Evolutionary conservation across 2,797 vertebrate genomes (phyloP).

Genomic region (Sebastes matsubarae): DNA sequence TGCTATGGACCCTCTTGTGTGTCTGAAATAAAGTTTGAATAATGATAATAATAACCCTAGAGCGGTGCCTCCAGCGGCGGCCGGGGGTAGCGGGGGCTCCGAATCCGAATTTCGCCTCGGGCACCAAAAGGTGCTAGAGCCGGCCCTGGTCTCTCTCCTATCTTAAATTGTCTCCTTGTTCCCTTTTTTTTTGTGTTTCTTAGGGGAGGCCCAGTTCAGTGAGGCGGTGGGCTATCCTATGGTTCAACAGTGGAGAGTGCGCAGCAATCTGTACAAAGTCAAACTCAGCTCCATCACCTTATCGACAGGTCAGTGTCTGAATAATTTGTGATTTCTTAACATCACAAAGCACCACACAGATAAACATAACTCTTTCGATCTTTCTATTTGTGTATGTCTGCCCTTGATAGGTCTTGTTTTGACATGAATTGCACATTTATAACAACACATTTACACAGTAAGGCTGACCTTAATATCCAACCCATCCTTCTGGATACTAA

Average conservation of each 20-base stretch:
- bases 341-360: not conserved
- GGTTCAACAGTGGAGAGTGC: slow-evolving; percentile 96
- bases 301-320: slow-evolving; percentile 86
- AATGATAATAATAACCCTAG: too few species aligned
- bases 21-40: too few species aligned
- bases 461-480: not conserved
- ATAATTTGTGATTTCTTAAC: not conserved
- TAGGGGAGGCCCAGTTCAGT: slow-evolving; percentile 92
- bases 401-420: not conserved
- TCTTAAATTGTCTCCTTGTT: not conserved
- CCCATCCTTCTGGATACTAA: not conserved
- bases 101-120: too few species aligned
- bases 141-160: too few species aligned
- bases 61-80: too few species aligned
- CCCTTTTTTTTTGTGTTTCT: slow-evolving; percentile 11
- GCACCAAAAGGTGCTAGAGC: too few species aligned
- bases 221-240: slow-evolving; percentile 97
- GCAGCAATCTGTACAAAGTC: slow-evolving; percentile 97
- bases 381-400: not conserved
- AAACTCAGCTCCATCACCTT: slow-evolving; percentile 96
- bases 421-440: not conserved
- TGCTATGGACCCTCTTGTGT: too few species aligned
- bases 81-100: too few species aligned
- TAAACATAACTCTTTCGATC: not conserved
- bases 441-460: not conserved